Evolutionary conservation across 2,888 invertebrate genomes (phyloP).

Genomic region (Drosophila tanythrix): DNA sequence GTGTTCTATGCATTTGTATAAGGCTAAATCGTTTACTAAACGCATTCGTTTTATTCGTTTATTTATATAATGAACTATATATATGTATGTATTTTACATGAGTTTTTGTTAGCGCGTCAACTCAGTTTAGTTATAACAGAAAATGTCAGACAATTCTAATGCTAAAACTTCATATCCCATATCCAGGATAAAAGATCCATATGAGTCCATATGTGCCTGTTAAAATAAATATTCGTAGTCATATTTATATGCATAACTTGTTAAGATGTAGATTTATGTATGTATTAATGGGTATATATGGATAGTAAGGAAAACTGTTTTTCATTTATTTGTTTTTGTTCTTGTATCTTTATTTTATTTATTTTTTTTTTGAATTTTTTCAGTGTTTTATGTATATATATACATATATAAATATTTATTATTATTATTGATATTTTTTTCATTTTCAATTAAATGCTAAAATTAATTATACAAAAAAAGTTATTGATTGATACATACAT

Average conservation of each 20-base stretch:
- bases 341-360: constrained; percentile 42
- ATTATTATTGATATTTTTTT: constrained; percentile 50
- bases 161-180: constrained; percentile 45
- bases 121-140: constrained; percentile 36
- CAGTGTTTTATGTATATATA: constrained; percentile 32
- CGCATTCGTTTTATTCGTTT: constrained; percentile 25
- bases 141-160: constrained; percentile 45
- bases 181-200: constrained; percentile 6
- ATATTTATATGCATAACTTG: constrained; percentile 16
- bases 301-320: constrained; percentile 56
- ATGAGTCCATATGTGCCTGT: constrained; percentile 9
- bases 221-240: constrained; percentile 27
- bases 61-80: constrained; percentile 1
- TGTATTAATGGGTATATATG: neutral
- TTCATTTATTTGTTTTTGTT: constrained; percentile 43
- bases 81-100: constrained; percentile 45
- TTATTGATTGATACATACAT: constrained; percentile 14
- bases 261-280: constrained; percentile 4
- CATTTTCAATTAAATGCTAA: constrained; percentile 66
- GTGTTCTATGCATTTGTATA: constrained; percentile 32
- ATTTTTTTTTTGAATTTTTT: constrained; percentile 5
- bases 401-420: constrained; percentile 30
- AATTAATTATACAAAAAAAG: constrained; percentile 60
- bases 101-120: constrained; percentile 5
- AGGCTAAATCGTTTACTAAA: constrained; percentile 53